These are phyloP conservation scores for Hirtodrosophila histrioides DNA, from an alignment of 2,888 invertebrate species.

Conservation along the genomic window DNA sequence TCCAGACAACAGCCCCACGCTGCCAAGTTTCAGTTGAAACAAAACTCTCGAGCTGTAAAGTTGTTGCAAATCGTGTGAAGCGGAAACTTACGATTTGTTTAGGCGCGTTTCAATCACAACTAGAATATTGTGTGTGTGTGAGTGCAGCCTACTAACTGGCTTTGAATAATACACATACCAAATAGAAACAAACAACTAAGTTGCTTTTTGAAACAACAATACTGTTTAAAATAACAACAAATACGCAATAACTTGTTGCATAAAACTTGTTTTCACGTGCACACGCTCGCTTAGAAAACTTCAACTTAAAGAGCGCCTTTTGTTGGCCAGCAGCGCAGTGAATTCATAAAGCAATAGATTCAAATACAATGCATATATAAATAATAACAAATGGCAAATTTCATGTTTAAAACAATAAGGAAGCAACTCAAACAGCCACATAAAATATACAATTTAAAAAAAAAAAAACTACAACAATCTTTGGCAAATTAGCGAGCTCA, in stretches of 20 bases:
- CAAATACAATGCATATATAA: slow-evolving; percentile 27
- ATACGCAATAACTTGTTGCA: slow-evolving; percentile 56
- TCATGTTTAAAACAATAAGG: slow-evolving; percentile 27
- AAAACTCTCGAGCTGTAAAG: slow-evolving; percentile 65
- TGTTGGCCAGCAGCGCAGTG: slow-evolving; percentile 22
- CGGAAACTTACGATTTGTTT: slow-evolving; percentile 43
- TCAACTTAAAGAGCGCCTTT: slow-evolving; percentile 39
- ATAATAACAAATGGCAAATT: slow-evolving; percentile 38
- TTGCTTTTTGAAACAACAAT: slow-evolving; percentile 2
- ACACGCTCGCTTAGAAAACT: slow-evolving; percentile 26
- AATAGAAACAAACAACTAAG: slow-evolving; percentile 10
- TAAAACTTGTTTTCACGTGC: slow-evolving; percentile 76
- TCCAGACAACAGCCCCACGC: slow-evolving; percentile 34
- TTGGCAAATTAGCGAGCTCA: slow-evolving; percentile 25
- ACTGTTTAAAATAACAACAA: slow-evolving; percentile 25
- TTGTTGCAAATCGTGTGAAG: slow-evolving; percentile 57
- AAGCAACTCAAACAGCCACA: slow-evolving; percentile 8
- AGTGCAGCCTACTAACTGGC: slow-evolving; percentile 39
- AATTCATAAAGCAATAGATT: slow-evolving; percentile 26
- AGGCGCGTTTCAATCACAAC: slow-evolving; percentile 19
- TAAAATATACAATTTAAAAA: background rate
- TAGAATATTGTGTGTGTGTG: slow-evolving; percentile 40
- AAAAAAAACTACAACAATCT: slow-evolving; percentile 23
- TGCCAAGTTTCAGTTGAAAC: slow-evolving; percentile 55
- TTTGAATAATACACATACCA: slow-evolving; percentile 1